Conservation (phyloP, 2,113 vertebrate species). For the Ellobius talpinus region DNA sequence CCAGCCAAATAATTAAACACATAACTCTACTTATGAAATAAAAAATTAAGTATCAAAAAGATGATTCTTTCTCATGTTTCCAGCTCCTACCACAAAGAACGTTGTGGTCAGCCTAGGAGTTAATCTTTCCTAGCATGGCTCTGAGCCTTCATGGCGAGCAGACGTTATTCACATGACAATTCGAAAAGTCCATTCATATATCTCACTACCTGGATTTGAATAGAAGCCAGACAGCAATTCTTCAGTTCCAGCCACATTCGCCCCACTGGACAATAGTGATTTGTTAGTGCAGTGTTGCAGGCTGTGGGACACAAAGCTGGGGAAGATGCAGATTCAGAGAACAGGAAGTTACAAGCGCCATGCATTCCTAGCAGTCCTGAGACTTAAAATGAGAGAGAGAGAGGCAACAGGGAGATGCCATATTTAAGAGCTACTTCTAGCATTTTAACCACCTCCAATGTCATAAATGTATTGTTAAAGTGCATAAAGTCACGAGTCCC, state of each 20-base stretch:
- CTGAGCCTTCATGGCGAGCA: slow-evolving; percentile 82
- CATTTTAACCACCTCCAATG: slow-evolving; percentile 85
- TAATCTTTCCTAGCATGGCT: slow-evolving; percentile 70
- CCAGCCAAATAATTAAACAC: slow-evolving; percentile 48
- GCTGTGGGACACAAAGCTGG: slow-evolving; percentile 95
- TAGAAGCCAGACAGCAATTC: slow-evolving; percentile 98
- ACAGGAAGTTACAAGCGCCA: slow-evolving; percentile 98
- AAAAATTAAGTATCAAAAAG: slow-evolving; percentile 57
- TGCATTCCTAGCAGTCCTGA: slow-evolving; percentile 91
- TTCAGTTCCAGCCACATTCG: slow-evolving; percentile 92
- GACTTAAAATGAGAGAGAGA: slow-evolving; percentile 78
- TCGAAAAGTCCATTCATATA: slow-evolving; percentile 90
- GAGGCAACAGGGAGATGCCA: slow-evolving; percentile 84
- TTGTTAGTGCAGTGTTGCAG: slow-evolving; percentile 95
- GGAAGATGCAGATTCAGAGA: slow-evolving; percentile 89
- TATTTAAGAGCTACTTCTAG: slow-evolving; percentile 86
- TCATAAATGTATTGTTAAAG: slow-evolving; percentile 85
- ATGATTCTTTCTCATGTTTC: slow-evolving; percentile 33
- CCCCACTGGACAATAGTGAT: slow-evolving; percentile 95
- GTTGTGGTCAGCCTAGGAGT: slow-evolving; percentile 63
- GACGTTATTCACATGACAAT: slow-evolving; percentile 87
- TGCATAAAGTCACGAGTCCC: slow-evolving; percentile 84
- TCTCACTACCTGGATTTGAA: slow-evolving; percentile 96
- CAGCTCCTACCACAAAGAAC: slow-evolving; percentile 53
- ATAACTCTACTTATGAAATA: slow-evolving; percentile 56